phyloP scores from a whole-genome alignment of 2,797 vertebrate species.

The Cygnus olor region DNA sequence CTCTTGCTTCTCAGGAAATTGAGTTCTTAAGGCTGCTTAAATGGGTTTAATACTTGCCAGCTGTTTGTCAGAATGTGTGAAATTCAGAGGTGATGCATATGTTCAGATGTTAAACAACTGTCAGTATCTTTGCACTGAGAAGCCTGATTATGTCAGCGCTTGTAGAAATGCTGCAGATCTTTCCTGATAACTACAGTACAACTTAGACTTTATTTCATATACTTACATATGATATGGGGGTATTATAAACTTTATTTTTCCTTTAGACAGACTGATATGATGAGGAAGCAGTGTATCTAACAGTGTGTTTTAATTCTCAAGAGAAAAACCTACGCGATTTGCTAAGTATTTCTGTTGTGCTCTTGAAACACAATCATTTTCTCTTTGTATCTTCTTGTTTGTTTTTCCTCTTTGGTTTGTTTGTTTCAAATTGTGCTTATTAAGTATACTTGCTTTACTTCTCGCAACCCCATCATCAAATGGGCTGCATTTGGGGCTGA shows the following conservation, averaged over 20 bases:
- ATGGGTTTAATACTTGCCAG: neutral
- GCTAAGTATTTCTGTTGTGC: neutral
- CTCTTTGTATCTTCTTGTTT: neutral
- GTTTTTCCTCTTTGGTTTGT: neutral
- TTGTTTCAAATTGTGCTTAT: neutral
- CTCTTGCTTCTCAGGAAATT: neutral
- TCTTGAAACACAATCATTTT: neutral
- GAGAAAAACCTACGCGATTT: neutral
- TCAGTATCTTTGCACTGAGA: neutral
- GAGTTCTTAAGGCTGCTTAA: neutral
- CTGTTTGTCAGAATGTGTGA: neutral
- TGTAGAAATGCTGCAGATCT: neutral
- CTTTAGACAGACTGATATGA: neutral
- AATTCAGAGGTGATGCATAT: neutral
- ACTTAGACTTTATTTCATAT: neutral
- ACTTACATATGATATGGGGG: neutral
- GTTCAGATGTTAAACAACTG: neutral
- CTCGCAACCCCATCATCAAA: neutral
- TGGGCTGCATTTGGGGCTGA: neutral
- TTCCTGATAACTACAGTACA: neutral
- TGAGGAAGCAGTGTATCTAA: conserved; percentile 5
- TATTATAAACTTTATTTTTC: neutral
- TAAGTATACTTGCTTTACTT: neutral
- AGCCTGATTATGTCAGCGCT: neutral
- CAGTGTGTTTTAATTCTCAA: neutral